These are phyloP conservation scores for Orthosia gracilis DNA, from an alignment of 2,888 invertebrate species.

Conservation along the genomic window DNA sequence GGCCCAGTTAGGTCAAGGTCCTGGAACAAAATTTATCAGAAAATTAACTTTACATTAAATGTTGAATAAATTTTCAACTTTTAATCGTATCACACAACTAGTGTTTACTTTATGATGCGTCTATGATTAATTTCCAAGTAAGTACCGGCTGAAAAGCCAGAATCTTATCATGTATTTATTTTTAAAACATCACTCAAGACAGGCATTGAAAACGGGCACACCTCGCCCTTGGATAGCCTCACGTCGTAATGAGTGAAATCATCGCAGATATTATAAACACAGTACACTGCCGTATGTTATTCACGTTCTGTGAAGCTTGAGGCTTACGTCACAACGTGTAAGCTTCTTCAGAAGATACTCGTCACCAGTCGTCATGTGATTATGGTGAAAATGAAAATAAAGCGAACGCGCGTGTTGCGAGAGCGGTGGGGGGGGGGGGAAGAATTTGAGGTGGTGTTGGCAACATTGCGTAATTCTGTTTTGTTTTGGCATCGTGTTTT, in stretches of 20 bases:
- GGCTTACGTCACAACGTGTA: constrained; percentile 46
- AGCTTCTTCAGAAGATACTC: constrained; percentile 3
- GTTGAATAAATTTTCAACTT: no score
- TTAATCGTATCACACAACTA: no score
- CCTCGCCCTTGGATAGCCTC: constrained; percentile 29
- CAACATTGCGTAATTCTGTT: constrained; percentile 27
- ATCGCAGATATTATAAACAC: constrained; percentile 49
- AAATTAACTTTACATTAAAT: no score
- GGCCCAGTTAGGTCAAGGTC: no score
- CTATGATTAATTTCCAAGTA: no score
- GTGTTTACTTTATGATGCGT: no score
- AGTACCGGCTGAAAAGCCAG: no score
- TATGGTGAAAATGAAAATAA: constrained; percentile 7
- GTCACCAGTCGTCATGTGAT: constrained; percentile 22
- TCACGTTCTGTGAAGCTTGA: constrained; percentile 37
- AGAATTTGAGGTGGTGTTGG: constrained; percentile 23
- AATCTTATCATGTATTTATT: constrained; percentile 19
- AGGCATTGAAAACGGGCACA: constrained; percentile 22
- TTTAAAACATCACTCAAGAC: constrained; percentile 10
- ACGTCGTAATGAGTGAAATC: constrained; percentile 54
- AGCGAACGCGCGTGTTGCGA: constrained; percentile 7
- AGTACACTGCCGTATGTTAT: constrained; percentile 48
- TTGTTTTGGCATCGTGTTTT: not conserved
- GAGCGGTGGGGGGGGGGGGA: not conserved
- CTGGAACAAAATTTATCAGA: no score